Conservation (phyloP, 2,797 vertebrate species). For the Chrysocyon brachyurus region DNA sequence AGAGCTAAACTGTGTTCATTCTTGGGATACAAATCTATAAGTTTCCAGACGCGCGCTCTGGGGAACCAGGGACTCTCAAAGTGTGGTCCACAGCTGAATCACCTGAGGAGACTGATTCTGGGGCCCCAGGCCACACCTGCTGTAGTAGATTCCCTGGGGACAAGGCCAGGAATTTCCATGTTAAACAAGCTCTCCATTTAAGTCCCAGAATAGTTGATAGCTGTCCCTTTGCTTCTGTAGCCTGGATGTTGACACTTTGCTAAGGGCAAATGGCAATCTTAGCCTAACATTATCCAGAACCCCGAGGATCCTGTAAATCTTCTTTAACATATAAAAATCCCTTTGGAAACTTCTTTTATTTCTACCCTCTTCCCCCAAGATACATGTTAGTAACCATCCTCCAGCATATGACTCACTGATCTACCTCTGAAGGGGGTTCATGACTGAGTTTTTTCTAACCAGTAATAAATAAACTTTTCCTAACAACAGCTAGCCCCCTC, state of each 20-base stretch:
- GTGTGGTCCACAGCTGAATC: neutral
- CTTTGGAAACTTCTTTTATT: neutral
- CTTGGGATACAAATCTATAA: neutral
- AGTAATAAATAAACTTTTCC: neutral
- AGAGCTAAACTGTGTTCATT: neutral
- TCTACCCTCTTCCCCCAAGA: neutral
- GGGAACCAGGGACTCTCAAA: neutral
- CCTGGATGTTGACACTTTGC: neutral
- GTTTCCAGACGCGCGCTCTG: neutral
- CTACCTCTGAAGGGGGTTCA: neutral
- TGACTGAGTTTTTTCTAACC: neutral
- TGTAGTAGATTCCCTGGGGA: neutral
- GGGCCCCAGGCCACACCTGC: neutral
- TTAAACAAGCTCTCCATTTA: neutral
- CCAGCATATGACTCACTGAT: neutral
- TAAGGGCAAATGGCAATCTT: neutral
- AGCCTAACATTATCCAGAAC: neutral
- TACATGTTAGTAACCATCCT: neutral
- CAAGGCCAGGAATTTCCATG: neutral
- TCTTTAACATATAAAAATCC: neutral
- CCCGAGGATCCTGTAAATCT: neutral
- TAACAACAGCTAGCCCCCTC: neutral
- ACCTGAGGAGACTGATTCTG: neutral
- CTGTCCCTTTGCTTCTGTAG: neutral
- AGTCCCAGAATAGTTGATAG: too few species aligned